These are phyloP conservation scores for Dicrurus megarhynchus DNA, from an alignment of 2,113 vertebrate species.

Conservation along the genomic window DNA sequence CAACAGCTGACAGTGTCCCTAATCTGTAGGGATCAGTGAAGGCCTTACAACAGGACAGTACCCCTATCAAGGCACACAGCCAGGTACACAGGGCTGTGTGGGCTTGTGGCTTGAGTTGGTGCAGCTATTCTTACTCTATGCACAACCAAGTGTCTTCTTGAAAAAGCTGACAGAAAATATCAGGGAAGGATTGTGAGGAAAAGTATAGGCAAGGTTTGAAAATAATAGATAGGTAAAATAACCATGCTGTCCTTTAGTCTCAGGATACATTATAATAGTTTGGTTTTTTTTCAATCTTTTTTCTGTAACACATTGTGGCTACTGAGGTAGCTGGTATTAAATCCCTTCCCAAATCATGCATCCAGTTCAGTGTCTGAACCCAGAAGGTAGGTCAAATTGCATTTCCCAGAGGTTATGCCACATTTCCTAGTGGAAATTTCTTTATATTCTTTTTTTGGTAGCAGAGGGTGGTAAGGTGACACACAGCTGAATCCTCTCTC, in stretches of 20 bases:
- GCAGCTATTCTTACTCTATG: not conserved
- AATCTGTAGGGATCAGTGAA: not conserved
- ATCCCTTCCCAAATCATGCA: not conserved
- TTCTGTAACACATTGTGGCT: not conserved
- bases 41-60: not conserved
- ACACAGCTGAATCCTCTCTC: not conserved
- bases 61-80: not conserved
- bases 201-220: not conserved
- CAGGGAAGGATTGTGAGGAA: not conserved
- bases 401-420: not conserved
- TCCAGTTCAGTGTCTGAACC: not conserved
- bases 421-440: not conserved
- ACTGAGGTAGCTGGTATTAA: constrained; percentile 30
- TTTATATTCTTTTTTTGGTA: not conserved
- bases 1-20: not conserved
- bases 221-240: not conserved
- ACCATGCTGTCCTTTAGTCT: not conserved
- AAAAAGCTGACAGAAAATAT: not conserved
- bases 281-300: not conserved
- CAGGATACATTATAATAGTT: not conserved
- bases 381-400: not conserved
- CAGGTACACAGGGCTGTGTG: not conserved
- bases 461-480: not conserved
- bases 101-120: not conserved
- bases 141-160: not conserved